A percentile compares a stretch with the other conserved stretches of the same genome.
Evolutionary conservation across 1,140 invertebrate species (phyloP).

Genomic region (Stegodyphus mimosarum): DNA sequence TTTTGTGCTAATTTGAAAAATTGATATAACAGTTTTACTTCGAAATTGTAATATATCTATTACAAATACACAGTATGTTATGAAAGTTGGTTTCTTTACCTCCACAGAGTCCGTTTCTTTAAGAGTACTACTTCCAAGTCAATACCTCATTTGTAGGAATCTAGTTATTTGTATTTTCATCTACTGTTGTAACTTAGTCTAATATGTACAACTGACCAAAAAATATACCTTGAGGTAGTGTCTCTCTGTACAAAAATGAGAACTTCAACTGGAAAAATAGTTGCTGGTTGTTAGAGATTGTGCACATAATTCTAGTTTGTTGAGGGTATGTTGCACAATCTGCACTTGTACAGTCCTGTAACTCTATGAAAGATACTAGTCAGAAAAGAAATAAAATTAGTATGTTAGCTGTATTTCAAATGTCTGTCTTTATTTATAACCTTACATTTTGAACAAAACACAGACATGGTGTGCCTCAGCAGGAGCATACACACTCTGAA

Average conservation of each 20-base stretch:
- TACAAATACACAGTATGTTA: neutral
- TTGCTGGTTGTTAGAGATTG: constrained; percentile 61
- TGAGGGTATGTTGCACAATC: constrained; percentile 58
- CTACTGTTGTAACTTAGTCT: constrained; percentile 45
- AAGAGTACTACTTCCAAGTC: constrained; percentile 50
- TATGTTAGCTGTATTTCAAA: constrained; percentile 49
- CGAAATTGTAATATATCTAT: too few species aligned
- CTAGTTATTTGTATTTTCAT: constrained; percentile 33
- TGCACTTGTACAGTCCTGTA: constrained; percentile 59
- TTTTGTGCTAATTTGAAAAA: too few species aligned
- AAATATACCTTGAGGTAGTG: constrained; percentile 34
- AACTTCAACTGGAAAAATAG: constrained; percentile 24
- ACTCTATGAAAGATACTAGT: constrained; percentile 60
- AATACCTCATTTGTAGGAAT: constrained; percentile 48
- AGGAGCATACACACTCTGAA: too few species aligned
- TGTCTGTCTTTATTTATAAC: too few species aligned
- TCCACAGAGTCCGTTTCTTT: constrained; percentile 19
- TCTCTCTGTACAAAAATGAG: constrained; percentile 39
- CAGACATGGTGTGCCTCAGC: too few species aligned
- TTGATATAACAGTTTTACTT: too few species aligned
- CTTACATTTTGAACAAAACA: too few species aligned
- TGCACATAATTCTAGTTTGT: constrained; percentile 60
- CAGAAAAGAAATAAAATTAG: constrained; percentile 58
- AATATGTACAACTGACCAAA: constrained; percentile 30
- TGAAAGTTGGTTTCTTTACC: constrained; percentile 39